phyloP scores from a whole-genome alignment of 2,797 vertebrate genomes.

The Brachyalestes nurse region DNA sequence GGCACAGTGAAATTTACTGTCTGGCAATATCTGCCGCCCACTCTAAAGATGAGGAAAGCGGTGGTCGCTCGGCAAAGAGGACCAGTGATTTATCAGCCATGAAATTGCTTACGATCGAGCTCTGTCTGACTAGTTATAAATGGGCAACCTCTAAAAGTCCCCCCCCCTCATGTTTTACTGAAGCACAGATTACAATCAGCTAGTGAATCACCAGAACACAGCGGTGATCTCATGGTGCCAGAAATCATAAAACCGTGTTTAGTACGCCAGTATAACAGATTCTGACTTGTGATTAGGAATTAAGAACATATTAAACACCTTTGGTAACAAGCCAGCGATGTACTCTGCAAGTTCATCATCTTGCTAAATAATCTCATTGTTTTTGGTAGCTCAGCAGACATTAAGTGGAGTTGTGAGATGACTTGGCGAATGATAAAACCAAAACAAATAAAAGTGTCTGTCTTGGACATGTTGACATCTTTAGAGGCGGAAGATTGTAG shows the following conservation, averaged over 20 bases:
- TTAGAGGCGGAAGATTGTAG: not conserved
- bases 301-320: not conserved
- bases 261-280: constrained; percentile 33
- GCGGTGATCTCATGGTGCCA: constrained; percentile 25
- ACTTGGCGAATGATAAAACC: not conserved
- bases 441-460: constrained; percentile 19
- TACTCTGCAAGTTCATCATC: not conserved
- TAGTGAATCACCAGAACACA: constrained; percentile 40
- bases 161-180: constrained; percentile 57
- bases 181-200: constrained; percentile 53
- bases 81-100: constrained; percentile 80
- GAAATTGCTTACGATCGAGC: constrained; percentile 82
- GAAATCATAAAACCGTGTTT: constrained; percentile 42
- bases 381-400: not conserved
- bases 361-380: constrained; percentile 17
- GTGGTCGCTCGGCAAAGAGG: constrained; percentile 68
- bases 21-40: constrained; percentile 70
- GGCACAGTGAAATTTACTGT: constrained; percentile 70
- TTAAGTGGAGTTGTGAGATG: constrained; percentile 20
- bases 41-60: constrained; percentile 49
- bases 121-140: constrained; percentile 77
- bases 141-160: constrained; percentile 74
- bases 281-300: constrained; percentile 30
- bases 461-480: constrained; percentile 18
- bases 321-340: constrained; percentile 5